Conservation (phyloP, 1,140 invertebrate genomes). For the Drosophila punjabiensis region DNA sequence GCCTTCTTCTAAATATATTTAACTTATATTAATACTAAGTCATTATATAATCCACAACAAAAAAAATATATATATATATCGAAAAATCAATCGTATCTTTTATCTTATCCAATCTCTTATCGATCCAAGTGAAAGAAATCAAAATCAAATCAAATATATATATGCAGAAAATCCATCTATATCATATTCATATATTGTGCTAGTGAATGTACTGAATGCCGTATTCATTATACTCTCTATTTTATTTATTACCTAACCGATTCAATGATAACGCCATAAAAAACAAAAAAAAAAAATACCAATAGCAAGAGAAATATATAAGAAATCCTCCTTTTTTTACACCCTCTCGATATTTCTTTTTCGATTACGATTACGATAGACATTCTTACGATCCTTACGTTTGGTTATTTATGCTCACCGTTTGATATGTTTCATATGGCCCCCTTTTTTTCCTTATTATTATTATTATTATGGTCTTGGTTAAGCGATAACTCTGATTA, state of each 20-base stretch:
- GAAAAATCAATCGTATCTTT: constrained; percentile 53
- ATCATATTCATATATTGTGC: constrained; percentile 82
- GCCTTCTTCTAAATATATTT: constrained; percentile 56
- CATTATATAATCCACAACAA: constrained; percentile 46
- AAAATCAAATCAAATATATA: constrained; percentile 30
- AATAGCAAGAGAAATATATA: constrained; percentile 47
- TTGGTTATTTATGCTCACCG: constrained; percentile 50
- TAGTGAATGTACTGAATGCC: constrained; percentile 86
- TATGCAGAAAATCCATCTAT: constrained; percentile 66
- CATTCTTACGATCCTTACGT: constrained; percentile 42
- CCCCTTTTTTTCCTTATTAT: constrained; percentile 36
- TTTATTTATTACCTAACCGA: constrained; percentile 85
- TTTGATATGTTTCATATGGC: constrained; percentile 46
- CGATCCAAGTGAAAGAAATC: constrained; percentile 46
- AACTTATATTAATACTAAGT: constrained; percentile 59
- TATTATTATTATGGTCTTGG: constrained; percentile 38
- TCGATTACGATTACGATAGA: constrained; percentile 13
- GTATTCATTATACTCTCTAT: constrained; percentile 84
- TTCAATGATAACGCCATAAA: constrained; percentile 70
- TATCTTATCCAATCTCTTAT: constrained; percentile 51
- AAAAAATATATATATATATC: constrained; percentile 30
- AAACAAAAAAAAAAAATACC: constrained; percentile 70
- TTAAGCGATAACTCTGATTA: constrained; percentile 35
- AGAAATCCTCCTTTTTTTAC: constrained; percentile 30
- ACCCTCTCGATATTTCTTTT: constrained; percentile 22